Conservation (phyloP, 2,113 vertebrate genomes). For the Natator depressus region DNA sequence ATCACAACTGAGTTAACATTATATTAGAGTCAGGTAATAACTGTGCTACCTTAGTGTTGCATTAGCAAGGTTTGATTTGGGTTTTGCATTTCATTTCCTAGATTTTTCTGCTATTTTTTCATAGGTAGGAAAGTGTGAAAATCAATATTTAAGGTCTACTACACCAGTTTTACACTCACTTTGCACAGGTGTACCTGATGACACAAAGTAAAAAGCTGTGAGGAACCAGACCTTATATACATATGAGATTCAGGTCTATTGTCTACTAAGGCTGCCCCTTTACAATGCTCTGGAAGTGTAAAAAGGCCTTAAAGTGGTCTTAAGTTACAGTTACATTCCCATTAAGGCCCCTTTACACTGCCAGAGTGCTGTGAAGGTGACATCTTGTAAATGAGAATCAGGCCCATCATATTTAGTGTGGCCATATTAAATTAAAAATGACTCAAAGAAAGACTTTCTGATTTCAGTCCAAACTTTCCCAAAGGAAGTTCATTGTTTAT, state of each 20-base stretch:
- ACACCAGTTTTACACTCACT: background rate
- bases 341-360: background rate
- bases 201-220: background rate
- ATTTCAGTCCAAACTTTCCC: background rate
- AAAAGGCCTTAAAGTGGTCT: background rate
- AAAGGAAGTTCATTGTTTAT: background rate
- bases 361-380: background rate
- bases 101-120: background rate
- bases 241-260: background rate
- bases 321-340: background rate
- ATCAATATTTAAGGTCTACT: background rate
- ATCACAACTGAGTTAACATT: no score
- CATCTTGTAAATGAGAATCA: background rate
- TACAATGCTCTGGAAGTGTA: background rate
- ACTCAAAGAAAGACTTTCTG: background rate
- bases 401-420: background rate
- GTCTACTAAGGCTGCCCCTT: background rate
- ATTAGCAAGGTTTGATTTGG: background rate
- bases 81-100: constrained; percentile 16
- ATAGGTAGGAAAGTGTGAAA: background rate
- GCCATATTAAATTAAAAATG: background rate
- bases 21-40: background rate
- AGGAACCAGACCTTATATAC: background rate
- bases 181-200: background rate
- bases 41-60: background rate